These are phyloP conservation scores for Bellardia bayeri DNA, from an alignment of 2,888 invertebrate genomes.

Conservation along the genomic window DNA sequence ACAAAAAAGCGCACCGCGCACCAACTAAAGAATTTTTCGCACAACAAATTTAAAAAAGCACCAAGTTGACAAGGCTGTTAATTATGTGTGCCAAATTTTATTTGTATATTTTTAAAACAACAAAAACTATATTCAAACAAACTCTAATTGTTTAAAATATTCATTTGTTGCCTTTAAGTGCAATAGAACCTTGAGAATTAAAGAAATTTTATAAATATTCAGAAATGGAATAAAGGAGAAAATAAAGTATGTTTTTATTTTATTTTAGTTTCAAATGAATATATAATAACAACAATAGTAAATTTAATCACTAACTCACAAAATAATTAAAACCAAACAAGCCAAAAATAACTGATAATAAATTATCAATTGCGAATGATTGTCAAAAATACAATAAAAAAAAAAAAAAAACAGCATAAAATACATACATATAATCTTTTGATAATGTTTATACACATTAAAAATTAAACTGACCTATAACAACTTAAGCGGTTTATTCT, in stretches of 20 bases:
- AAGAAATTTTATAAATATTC: not conserved
- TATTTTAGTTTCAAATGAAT: not conserved
- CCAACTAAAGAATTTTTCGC: no score
- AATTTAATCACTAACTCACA: not conserved
- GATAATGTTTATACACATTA: not conserved
- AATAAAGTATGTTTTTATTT: not conserved
- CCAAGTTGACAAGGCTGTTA: no score
- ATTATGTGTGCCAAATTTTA: not conserved
- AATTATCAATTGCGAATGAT: not conserved
- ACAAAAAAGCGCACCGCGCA: no score
- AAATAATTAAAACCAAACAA: not conserved
- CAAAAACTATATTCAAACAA: not conserved
- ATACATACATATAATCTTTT: not conserved
- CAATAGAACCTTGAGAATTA: conserved; percentile 22
- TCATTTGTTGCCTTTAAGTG: not conserved
- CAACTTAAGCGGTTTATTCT: not conserved
- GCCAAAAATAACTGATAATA: not conserved
- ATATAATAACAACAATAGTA: not conserved
- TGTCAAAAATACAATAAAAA: no score
- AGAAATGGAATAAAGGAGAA: not conserved
- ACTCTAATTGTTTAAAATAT: not conserved
- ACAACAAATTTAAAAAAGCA: no score
- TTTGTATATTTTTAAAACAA: not conserved
- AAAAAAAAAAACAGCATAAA: not conserved
- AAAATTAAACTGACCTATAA: not conserved